Percentiles rank a stretch among this genome's conserved stretches.
phyloP scores from a whole-genome alignment of 2,888 invertebrate species.

The Protophormia terraenovae region DNA sequence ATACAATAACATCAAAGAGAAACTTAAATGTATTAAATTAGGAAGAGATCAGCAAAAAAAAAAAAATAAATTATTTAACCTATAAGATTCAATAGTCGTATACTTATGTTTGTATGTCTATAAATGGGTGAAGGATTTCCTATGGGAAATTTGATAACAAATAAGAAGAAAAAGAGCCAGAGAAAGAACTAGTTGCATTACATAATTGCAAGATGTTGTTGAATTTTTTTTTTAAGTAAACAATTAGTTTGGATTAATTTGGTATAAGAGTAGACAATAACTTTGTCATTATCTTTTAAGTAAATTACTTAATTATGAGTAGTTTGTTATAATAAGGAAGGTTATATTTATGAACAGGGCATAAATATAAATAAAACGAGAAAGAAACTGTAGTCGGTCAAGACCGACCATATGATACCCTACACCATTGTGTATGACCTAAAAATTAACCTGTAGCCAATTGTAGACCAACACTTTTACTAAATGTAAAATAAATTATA shows the following conservation, averaged over 20 bases:
- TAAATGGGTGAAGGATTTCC: slow-evolving; percentile 25
- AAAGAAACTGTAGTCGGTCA: no score
- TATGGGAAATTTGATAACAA: slow-evolving; percentile 13
- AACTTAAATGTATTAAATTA: slow-evolving; percentile 47
- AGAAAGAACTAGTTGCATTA: background rate
- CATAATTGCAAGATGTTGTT: background rate
- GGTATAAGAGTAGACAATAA: background rate
- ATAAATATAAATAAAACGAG: no score
- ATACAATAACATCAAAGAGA: slow-evolving; percentile 46
- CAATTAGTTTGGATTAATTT: background rate
- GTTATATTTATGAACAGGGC: no score
- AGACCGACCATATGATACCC: no score
- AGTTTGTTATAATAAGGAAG: no score
- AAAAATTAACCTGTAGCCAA: no score
- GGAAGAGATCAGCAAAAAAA: background rate
- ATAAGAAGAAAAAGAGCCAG: background rate
- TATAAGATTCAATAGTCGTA: background rate
- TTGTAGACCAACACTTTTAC: no score
- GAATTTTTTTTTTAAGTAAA: background rate
- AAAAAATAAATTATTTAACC: background rate
- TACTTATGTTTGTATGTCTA: background rate
- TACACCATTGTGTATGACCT: no score
- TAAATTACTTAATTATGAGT: background rate
- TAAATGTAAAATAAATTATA: no score
- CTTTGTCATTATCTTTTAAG: background rate